These are phyloP conservation scores for Antheraea yamamai DNA, from an alignment of 2,888 invertebrate species.

Conservation along the genomic window DNA sequence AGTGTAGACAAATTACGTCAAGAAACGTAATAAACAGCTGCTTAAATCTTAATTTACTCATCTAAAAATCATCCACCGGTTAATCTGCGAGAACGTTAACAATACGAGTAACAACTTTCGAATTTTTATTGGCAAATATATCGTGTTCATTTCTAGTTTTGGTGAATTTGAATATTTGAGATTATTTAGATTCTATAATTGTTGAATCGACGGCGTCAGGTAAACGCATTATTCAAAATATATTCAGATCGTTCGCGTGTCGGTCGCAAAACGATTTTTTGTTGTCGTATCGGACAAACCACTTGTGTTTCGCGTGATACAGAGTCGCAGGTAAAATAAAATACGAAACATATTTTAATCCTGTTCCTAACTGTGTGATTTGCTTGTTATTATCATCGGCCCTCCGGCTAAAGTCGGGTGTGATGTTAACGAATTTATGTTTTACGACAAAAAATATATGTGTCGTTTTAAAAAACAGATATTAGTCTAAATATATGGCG, in stretches of 20 bases:
- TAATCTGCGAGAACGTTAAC: conserved; percentile 16
- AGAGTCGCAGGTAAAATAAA: conserved; percentile 53
- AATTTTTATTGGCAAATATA: conserved; percentile 33
- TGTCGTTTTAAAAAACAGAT: background rate
- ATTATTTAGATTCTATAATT: conserved; percentile 64
- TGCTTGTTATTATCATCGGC: background rate
- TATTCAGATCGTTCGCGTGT: conserved; percentile 63
- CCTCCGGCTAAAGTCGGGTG: background rate
- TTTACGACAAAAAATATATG: background rate
- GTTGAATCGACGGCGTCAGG: conserved; percentile 55
- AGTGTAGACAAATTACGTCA: too few relatives aligned
- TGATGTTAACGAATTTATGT: background rate
- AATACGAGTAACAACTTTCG: conserved; percentile 31
- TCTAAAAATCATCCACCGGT: conserved; percentile 17
- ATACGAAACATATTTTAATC: conserved; percentile 25
- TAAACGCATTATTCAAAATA: conserved; percentile 73
- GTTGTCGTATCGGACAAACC: conserved; percentile 59
- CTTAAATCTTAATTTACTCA: background rate
- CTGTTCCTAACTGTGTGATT: conserved; percentile 8
- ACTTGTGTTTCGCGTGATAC: conserved; percentile 75
- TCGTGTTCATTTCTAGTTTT: conserved; percentile 32
- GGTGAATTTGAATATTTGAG: conserved; percentile 45
- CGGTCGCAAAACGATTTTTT: conserved; percentile 70
- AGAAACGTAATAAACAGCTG: background rate
- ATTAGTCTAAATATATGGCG: background rate